Evolutionary conservation across 1,140 invertebrate species (phyloP), one percentile per base, ranked within the genome.

Genomic region (Euglossa dilemma): DNA sequence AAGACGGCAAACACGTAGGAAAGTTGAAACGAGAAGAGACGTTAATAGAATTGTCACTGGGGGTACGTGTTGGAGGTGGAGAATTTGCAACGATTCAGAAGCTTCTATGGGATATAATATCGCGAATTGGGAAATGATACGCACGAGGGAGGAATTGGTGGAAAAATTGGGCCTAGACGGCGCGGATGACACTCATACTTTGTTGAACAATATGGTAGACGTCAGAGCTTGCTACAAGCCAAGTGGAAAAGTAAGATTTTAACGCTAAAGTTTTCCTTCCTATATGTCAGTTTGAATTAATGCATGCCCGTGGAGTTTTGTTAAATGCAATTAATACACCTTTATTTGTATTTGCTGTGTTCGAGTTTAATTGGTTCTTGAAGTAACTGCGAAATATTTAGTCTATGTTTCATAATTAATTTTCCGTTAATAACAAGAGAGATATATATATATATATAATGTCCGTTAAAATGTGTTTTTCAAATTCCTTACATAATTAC

Each of bases 151-250:
- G 80, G 90, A 91, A 82, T 81, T 93, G 16, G 86, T 85, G 12
- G 90, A 93, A 73, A 93, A 92, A 88, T 88, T 92, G 61, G 90
- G 83, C 54, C 82, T 91, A 47, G 93, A 93, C 72, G 76, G 80
- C 69, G 90, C 85, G 83, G 93, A 93, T 83, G 91, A 93, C 88
- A 88, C 89, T 52, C 91, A 92, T 81, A 90, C 88, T 81, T 91
- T 93, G 81, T 91, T 93, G 90, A 94, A 91, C 90, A 94, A 92
- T 89, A 93, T 94, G 92, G 93, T 95, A 80, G 95, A 95, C 91
- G 93, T 94, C 72, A 90, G 95, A 85, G 95, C 94, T 23, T 95
- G 95, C 88, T 95, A 94, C 89, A 95, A 95, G 83, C 95, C 95
- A 50, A 93, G 91, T 66, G 93, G 94, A 89, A 94, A 94, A 91